Percentiles rank a stretch among this genome's conserved stretches.
These are phyloP conservation scores for Oceanodroma leucorhoa DNA, from an alignment of 2,797 vertebrate species.

Conservation along the genomic window DNA sequence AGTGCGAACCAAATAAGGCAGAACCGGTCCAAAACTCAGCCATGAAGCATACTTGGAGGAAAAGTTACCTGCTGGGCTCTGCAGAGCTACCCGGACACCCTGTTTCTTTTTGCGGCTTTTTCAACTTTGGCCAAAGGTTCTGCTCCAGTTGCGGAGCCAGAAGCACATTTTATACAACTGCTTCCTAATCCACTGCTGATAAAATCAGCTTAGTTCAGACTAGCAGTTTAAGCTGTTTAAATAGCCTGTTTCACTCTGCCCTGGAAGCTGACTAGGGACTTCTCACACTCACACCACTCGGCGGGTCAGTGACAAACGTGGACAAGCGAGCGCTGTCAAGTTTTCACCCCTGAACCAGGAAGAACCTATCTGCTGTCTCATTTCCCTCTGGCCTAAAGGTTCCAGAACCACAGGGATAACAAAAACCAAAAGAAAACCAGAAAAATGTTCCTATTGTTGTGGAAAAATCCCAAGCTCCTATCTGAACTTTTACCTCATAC, in stretches of 20 bases:
- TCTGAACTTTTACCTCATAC: background rate
- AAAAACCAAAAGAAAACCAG: background rate
- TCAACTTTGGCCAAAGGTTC: background rate
- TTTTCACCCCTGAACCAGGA: background rate
- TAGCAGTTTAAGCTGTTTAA: background rate
- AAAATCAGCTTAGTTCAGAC: background rate
- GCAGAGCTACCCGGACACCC: background rate
- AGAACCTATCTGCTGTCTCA: background rate
- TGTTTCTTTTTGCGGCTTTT: background rate
- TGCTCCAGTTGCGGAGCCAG: fast-evolving
- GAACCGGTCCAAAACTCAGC: background rate
- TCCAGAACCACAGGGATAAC: background rate
- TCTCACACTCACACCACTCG: fast-evolving
- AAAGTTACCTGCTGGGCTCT: background rate
- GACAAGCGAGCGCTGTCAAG: background rate
- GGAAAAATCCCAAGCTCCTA: background rate
- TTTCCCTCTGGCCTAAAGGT: background rate
- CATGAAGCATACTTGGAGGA: background rate
- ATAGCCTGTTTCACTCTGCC: background rate
- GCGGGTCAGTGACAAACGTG: background rate
- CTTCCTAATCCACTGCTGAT: background rate
- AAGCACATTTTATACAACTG: background rate
- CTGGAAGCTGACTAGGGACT: background rate
- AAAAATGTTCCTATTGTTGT: background rate
- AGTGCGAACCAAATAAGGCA: background rate